Conservation (phyloP, 1,140 invertebrate species). For the Octopus sinensis region DNA sequence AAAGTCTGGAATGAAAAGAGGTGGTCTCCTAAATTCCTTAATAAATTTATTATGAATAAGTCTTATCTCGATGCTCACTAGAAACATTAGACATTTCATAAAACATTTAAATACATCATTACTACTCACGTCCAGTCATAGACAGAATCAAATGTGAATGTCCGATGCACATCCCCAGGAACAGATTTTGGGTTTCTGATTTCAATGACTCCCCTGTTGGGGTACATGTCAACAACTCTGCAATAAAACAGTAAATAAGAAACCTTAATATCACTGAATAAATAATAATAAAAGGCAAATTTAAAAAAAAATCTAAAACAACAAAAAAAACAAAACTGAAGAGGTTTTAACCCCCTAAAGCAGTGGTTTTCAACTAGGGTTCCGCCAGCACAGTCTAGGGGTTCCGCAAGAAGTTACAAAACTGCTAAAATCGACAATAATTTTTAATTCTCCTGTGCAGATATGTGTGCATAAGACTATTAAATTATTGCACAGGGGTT, state of each 20-base stretch:
- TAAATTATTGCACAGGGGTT: no score
- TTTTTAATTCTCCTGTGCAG: no score
- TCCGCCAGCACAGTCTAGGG: no score
- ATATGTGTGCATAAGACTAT: no score
- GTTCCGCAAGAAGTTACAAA: no score
- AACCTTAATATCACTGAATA: not conserved
- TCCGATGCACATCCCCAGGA: constrained; percentile 64
- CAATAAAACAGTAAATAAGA: not conserved
- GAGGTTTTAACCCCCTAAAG: no score
- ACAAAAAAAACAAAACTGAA: no score
- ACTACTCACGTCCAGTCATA: constrained; percentile 62
- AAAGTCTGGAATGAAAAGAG: not conserved
- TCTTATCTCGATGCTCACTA: no score
- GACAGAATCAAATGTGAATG: constrained; percentile 74
- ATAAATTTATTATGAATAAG: not conserved
- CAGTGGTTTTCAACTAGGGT: no score
- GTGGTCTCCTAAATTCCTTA: not conserved
- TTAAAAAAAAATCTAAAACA: no score
- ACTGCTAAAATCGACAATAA: no score
- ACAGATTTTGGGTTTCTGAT: constrained; percentile 62
- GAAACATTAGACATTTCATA: not conserved
- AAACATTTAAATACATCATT: not conserved
- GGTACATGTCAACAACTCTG: constrained; percentile 75
- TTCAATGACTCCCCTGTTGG: constrained; percentile 59
- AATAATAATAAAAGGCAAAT: no score